Percentiles rank a stretch among this genome's conserved stretches.
phyloP scores from a whole-genome alignment of 2,113 vertebrate genomes.

The Colistium nudipinnis region DNA sequence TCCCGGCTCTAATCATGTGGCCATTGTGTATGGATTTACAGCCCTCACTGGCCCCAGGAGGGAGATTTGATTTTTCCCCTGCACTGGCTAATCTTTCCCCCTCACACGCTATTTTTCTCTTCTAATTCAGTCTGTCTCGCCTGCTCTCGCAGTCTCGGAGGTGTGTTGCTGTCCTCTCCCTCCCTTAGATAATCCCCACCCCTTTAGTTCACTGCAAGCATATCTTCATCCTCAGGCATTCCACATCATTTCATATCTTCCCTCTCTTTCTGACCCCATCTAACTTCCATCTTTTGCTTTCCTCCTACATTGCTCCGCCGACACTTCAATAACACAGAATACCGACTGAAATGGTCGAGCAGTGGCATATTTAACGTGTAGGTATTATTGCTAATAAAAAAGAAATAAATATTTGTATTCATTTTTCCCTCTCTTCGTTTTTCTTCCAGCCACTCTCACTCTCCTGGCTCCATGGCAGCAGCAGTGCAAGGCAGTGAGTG shows the following conservation, averaged over 20 bases:
- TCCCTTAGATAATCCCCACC: conserved; percentile 29
- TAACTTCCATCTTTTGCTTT: neutral
- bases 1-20: conserved; percentile 68
- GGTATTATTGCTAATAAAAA: conserved; percentile 9
- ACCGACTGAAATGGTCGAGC: neutral
- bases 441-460: conserved; percentile 89
- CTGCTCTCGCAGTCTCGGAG: conserved; percentile 17
- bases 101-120: conserved; percentile 47
- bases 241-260: neutral
- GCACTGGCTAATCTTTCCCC: conserved; percentile 64
- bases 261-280: neutral
- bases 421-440: conserved; percentile 45
- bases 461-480: conserved; percentile 91
- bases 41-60: conserved; percentile 63
- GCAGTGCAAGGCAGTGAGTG: conserved; percentile 87
- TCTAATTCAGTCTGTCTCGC: conserved; percentile 45
- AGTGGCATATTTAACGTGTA: neutral
- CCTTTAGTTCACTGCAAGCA: conserved; percentile 29
- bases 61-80: conserved; percentile 70
- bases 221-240: conserved; percentile 4
- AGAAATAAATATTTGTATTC: neutral
- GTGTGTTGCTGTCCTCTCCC: conserved; percentile 19
- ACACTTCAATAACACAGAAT: conserved; percentile 2
- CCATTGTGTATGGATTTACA: conserved; percentile 75
- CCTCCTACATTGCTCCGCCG: neutral